phyloP scores from a whole-genome alignment of 1,140 invertebrate genomes.

The Caenorhabditis brenneri region DNA sequence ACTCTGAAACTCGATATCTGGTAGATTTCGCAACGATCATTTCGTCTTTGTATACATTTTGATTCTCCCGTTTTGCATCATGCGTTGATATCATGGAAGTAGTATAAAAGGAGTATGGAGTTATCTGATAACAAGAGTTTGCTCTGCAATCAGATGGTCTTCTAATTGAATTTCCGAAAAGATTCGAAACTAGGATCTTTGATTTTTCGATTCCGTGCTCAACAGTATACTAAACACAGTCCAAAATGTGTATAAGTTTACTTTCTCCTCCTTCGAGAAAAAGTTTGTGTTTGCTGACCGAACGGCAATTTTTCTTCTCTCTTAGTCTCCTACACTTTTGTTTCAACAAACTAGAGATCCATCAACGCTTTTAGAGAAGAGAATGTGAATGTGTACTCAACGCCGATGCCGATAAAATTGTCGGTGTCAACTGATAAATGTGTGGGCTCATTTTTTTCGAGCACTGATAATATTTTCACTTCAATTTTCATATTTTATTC shows the following conservation, averaged over 20 bases:
- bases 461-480: no score
- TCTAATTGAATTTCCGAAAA: no score
- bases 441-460: neutral
- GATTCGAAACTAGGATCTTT: no score
- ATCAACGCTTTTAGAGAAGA: neutral
- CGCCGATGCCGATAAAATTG: neutral
- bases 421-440: constrained; percentile 15
- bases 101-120: neutral
- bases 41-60: neutral
- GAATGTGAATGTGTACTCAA: neutral
- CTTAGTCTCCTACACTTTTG: neutral
- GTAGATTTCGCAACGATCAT: neutral
- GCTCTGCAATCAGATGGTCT: no score
- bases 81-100: neutral
- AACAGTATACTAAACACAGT: neutral
- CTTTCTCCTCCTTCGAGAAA: no score
- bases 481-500: neutral
- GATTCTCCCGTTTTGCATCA: neutral
- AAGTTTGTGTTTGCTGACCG: neutral
- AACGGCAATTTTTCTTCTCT: neutral
- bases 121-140: no score
- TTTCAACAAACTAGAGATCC: constrained; percentile 32
- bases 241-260: neutral
- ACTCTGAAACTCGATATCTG: neutral
- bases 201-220: constrained; percentile 10